phyloP scores from a whole-genome alignment of 2,888 invertebrate species.

The Pollenia amentaria region DNA sequence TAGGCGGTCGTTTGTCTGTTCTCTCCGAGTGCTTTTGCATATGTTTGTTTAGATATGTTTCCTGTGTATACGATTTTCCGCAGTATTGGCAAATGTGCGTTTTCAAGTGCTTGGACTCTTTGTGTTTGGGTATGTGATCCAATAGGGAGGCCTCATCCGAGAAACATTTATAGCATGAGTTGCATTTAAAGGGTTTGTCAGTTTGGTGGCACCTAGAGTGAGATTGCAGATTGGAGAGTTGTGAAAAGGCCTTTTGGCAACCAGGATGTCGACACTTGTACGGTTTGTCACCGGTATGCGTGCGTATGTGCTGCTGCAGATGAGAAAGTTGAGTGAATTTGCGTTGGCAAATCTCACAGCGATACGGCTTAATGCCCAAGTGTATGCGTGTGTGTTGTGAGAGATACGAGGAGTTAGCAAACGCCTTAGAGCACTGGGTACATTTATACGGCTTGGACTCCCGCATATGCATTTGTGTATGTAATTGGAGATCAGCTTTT shows the following conservation, averaged over 20 bases:
- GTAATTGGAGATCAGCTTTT: constrained; percentile 98
- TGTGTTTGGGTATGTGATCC: constrained; percentile 99
- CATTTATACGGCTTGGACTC: constrained; percentile 99
- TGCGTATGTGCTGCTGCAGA: constrained; percentile 99
- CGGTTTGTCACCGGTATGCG: constrained; percentile 99
- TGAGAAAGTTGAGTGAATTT: constrained; percentile 99
- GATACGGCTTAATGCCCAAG: constrained; percentile 99
- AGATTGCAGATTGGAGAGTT: constrained; percentile 99
- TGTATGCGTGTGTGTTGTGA: constrained; percentile 99
- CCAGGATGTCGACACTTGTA: constrained; percentile 99
- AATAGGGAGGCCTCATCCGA: constrained; percentile 97
- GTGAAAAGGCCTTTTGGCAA: constrained; percentile 99
- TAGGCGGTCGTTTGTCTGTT: constrained; percentile 95
- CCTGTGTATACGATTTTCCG: constrained; percentile 99
- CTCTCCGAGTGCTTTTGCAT: constrained; percentile 99
- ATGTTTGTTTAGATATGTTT: constrained; percentile 99
- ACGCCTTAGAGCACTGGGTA: constrained; percentile 99
- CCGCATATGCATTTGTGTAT: constrained; percentile 99
- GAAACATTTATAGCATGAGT: constrained; percentile 99
- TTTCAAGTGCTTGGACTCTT: constrained; percentile 99
- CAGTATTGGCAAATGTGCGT: constrained; percentile 99
- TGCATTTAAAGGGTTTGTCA: constrained; percentile 99
- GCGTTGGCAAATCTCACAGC: constrained; percentile 98
- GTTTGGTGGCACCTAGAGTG: constrained; percentile 99
- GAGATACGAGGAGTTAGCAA: constrained; percentile 99